Base-by-base conservation (phyloP, 2,888 invertebrate genomes). In the Chrysina gloriosa region DNA sequence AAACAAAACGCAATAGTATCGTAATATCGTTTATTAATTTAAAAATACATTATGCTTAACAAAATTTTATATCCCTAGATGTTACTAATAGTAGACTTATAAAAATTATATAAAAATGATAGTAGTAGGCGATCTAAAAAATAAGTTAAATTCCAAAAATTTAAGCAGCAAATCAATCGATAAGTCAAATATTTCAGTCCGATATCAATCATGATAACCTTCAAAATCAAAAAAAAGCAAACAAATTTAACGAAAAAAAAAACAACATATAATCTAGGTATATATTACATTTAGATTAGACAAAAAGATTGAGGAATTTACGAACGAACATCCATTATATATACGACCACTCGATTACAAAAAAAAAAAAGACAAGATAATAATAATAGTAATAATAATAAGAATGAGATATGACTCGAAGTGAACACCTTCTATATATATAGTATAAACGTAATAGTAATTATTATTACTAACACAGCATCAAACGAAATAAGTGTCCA, bases 11-110 rank as follows among this genome's bases (percentile, higher is more conserved):
- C n/a, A 25, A 9, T 27, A 50, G n/a, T 27, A 56, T 23, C 34
- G 36, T 56, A 54, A 58, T 31, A 34, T 45, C 63, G 27, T 64
- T 64, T 64, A 65, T 65, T 65, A 65, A 52, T 65, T 65, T 65
- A 65, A 65, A 65, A 65, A 65, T 65, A 65, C 65, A 45, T 34
- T 52, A 42, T 29, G 19, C 65, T 47, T 65, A 65, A 65, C 65
- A 52, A 52, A 65, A 65, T 54, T 65, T 54, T 14, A 42, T 56
- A 56, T 56, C 31, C 54, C 42, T 54, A 65, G 50, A 65, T 36
- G 25, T 54, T 36, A 65, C 27, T 50, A 50, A 50, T 50, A 50
- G 29, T 50, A 65, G 39, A 65, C 54, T 50, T 65, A 65, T 42
- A 65, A 65, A 65, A 54, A 42, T 27, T 54, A 65, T 54, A 56